Percentiles rank a stretch among this genome's conserved stretches.
These are phyloP conservation scores for Aphodius granarius DNA, from an alignment of 2,888 invertebrate species.

Conservation along the genomic window DNA sequence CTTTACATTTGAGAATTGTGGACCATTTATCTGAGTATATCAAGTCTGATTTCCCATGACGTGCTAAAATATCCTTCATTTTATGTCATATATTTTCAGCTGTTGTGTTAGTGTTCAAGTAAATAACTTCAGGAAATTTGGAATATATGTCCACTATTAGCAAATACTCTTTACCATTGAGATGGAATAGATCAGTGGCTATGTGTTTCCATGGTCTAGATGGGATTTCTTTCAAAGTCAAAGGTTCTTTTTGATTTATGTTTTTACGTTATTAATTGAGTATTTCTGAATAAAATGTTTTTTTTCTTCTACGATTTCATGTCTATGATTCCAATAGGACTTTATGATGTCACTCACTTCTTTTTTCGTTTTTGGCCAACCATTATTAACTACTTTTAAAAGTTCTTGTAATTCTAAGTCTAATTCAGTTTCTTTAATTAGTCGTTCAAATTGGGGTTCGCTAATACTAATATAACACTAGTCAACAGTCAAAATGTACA, in stretches of 20 bases:
- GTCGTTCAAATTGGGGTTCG: too few relatives aligned
- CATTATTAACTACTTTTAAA: too few relatives aligned
- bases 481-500: too few relatives aligned
- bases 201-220: slow-evolving; percentile 34
- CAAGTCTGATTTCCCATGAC: slow-evolving; percentile 33
- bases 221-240: slow-evolving; percentile 31
- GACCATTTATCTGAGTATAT: slow-evolving; percentile 35
- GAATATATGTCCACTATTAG: slow-evolving; percentile 37
- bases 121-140: slow-evolving; percentile 35
- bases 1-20: slow-evolving; percentile 30
- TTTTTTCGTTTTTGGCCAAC: background rate
- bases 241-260: slow-evolving; percentile 31
- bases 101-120: slow-evolving; percentile 30
- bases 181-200: slow-evolving; percentile 35
- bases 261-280: slow-evolving; percentile 29
- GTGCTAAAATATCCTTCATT: slow-evolving; percentile 34
- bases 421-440: too few relatives aligned
- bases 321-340: background rate
- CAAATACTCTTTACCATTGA: slow-evolving; percentile 31
- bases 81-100: slow-evolving; percentile 28
- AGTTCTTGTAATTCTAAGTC: too few relatives aligned
- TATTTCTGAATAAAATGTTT: too few relatives aligned
- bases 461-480: too few relatives aligned
- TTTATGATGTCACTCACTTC: background rate
- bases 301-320: background rate